Evolutionary conservation across 2,113 vertebrate species (phyloP).

Genomic region (Cyphomyrus discorhynchus): DNA sequence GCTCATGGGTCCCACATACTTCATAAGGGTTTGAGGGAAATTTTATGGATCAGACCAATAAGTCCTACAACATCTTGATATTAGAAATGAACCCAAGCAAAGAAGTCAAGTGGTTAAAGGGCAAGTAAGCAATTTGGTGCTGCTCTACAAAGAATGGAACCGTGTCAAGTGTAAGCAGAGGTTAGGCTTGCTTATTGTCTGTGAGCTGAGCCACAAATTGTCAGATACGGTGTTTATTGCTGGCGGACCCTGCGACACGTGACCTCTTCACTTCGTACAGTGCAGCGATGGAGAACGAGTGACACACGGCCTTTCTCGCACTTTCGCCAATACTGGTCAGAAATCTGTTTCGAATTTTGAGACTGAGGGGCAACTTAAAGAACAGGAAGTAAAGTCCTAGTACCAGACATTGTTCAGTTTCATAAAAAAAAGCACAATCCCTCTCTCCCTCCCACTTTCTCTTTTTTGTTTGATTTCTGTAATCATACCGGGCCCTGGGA

Average conservation of each 20-base stretch:
- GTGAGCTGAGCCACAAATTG: background rate
- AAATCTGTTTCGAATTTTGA: conserved; percentile 8
- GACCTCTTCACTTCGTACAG: background rate
- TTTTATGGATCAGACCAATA: conserved; percentile 10
- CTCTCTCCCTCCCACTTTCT: background rate
- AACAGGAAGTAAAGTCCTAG: background rate
- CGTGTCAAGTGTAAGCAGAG: background rate
- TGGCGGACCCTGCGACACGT: background rate
- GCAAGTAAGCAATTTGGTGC: background rate
- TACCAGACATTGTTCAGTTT: background rate
- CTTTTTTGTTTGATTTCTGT: background rate
- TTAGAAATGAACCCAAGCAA: background rate
- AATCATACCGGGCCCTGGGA: background rate
- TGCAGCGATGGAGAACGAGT: background rate
- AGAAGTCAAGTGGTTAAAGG: background rate
- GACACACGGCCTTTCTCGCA: background rate
- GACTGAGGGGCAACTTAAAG: background rate
- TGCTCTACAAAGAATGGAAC: background rate
- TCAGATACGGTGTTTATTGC: background rate
- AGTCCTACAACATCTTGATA: background rate
- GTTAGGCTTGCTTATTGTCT: background rate
- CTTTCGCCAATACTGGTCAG: background rate
- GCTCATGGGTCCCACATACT: background rate
- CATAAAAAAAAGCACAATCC: background rate
- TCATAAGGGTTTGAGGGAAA: conserved; percentile 10